Evolutionary conservation across 2,888 invertebrate genomes (phyloP).

Genomic region (Frankliniella intonsa): DNA sequence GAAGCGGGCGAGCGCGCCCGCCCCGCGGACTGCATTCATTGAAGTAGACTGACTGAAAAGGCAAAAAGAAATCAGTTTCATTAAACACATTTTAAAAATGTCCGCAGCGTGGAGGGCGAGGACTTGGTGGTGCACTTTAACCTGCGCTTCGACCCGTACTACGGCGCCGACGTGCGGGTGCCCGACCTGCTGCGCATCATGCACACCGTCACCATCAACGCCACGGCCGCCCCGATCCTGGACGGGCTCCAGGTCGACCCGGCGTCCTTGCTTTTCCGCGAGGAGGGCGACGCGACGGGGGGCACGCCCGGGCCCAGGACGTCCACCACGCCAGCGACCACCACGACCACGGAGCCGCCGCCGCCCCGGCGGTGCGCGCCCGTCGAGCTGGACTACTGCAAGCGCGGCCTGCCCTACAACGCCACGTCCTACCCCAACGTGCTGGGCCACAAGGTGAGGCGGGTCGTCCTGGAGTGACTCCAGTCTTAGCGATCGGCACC

Average conservation of each 20-base stretch:
- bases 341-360: slow-evolving; percentile 49
- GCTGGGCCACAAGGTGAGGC: slow-evolving; percentile 58
- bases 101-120: slow-evolving; percentile 58
- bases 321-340: slow-evolving; percentile 32
- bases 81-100: too few species aligned
- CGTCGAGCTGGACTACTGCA: slow-evolving; percentile 64
- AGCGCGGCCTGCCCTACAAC: slow-evolving; percentile 65
- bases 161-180: slow-evolving; percentile 57
- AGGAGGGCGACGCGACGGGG: slow-evolving; percentile 11
- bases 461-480: background rate
- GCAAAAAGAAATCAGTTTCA: too few species aligned
- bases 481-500: background rate
- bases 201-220: slow-evolving; percentile 59
- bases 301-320: background rate
- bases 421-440: slow-evolving; percentile 79
- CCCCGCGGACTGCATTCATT: too few species aligned
- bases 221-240: slow-evolving; percentile 39
- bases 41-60: too few species aligned
- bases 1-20: too few species aligned
- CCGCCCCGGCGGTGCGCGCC: slow-evolving; percentile 64
- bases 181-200: slow-evolving; percentile 62
- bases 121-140: slow-evolving; percentile 81
- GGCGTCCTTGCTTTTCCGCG: slow-evolving; percentile 30
- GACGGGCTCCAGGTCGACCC: slow-evolving; percentile 29
- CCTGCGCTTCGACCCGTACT: slow-evolving; percentile 73